Conservation (phyloP, 2,113 vertebrate genomes). For the Dromaius novaehollandiae region DNA sequence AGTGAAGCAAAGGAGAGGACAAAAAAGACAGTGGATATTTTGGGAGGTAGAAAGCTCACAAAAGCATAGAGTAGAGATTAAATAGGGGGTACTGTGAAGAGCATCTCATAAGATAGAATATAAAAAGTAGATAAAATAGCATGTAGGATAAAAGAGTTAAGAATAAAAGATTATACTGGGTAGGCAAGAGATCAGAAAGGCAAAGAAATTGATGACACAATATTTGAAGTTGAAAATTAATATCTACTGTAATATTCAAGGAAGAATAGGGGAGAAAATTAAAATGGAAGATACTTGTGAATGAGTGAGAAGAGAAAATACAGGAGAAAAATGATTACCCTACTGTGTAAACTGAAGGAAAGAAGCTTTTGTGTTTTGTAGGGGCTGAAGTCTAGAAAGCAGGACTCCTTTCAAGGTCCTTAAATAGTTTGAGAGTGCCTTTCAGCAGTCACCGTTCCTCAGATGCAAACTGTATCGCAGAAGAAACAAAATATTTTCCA, state of each 20-base stretch:
- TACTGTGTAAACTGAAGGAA: neutral
- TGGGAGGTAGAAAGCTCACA: neutral
- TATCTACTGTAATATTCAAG: neutral
- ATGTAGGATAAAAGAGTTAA: neutral
- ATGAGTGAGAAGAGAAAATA: neutral
- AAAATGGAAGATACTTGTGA: neutral
- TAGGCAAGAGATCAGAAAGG: constrained; percentile 28
- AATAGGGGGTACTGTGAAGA: neutral
- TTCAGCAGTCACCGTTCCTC: neutral
- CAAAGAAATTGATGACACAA: neutral
- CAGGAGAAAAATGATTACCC: neutral
- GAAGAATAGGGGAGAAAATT: neutral
- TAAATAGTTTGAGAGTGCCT: neutral
- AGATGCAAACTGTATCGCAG: neutral
- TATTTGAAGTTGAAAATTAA: neutral
- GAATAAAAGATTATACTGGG: neutral
- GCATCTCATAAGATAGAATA: constrained; percentile 19
- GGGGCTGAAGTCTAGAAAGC: neutral
- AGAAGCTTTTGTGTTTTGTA: neutral
- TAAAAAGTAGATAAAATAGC: neutral
- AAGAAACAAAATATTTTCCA: neutral
- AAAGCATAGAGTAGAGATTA: constrained; percentile 5
- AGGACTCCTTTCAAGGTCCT: neutral
- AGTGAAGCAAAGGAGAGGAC: constrained; percentile 6
- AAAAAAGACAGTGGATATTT: constrained; percentile 27